Base-by-base conservation (phyloP, 2,888 invertebrate genomes). In the Bhutanitis thaidina region DNA sequence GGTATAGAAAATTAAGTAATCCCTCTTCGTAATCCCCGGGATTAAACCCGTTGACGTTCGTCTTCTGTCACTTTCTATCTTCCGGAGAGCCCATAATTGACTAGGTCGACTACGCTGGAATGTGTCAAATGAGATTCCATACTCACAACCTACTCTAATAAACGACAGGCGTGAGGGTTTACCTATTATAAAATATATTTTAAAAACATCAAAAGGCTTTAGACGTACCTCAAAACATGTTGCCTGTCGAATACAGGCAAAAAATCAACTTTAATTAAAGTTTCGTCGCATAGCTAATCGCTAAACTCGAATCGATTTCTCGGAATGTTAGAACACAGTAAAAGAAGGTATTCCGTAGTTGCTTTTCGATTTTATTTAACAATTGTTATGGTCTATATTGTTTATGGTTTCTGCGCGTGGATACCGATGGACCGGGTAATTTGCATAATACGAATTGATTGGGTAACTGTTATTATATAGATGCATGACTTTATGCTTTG, bases 191-290 rank as follows among this genome's bases (percentile, higher is more conserved):
- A 34, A 12, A 34, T 12, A 32, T 34, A 34, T 34, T 34, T 34
- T 12, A 12, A 34, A 20, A 20, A 37, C 15, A 4, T 15, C 36
- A 27, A 25, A 39, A 40, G 14, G 39, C 40, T 25, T 47, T 35
- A 25, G 34, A 2, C 34, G 12, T 37, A 7, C 34, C 1, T 29
- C 55, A 54, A 64, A 69, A 69, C 69, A 58, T 56, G 68, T 66
- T 62, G 52, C 37, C 54, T 56, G 55, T 59, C 49, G 56, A 57
- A 54, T 59, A 41, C 8, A 41, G 52, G 52, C 56, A 68, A 69
- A 69, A 70, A 71, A 63, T 49, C 45, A 20, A 50, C 44, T 61
- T 59, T 65, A 68, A 65, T 71, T 67, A 49, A 43, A 20, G 13
- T 36, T 16, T 36, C 43, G 43, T 36, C 43, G 61, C 64, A 65